phyloP scores from a whole-genome alignment of 2,113 vertebrate species.

The Caracal caracal region DNA sequence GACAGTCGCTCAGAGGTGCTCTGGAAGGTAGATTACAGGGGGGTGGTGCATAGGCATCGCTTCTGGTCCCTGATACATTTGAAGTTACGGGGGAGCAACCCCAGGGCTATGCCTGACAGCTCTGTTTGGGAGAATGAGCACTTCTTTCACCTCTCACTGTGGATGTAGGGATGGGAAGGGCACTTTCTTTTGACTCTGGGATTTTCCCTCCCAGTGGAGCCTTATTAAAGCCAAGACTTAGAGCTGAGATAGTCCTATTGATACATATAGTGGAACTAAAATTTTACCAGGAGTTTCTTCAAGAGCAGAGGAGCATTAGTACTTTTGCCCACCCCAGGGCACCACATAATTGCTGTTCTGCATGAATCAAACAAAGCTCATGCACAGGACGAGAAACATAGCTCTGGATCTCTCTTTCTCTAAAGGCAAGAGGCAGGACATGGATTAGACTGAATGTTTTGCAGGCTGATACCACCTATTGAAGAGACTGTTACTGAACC shows the following conservation, averaged over 20 bases:
- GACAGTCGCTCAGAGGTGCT: not conserved
- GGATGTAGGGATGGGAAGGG: not conserved
- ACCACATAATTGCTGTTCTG: not conserved
- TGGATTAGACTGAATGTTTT: not conserved
- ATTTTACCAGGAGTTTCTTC: not conserved
- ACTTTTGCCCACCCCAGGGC: not conserved
- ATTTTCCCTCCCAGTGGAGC: not conserved
- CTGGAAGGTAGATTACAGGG: not conserved
- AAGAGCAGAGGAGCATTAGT: not conserved
- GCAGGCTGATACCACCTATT: not conserved
- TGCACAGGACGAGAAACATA: fast-evolving
- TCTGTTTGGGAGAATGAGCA: not conserved
- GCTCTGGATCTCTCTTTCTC: not conserved
- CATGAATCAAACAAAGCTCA: not conserved
- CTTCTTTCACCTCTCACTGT: not conserved
- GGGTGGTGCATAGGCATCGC: not conserved
- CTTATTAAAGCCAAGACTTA: not conserved
- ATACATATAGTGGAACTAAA: not conserved
- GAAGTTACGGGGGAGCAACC: not conserved
- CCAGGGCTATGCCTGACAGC: not conserved
- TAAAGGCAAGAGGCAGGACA: not conserved
- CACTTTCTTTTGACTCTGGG: not conserved
- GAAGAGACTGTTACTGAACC: not conserved
- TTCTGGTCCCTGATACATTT: not conserved
- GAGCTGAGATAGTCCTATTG: not conserved